phyloP scores from a whole-genome alignment of 2,888 invertebrate species.

The Catocala fraxini region DNA sequence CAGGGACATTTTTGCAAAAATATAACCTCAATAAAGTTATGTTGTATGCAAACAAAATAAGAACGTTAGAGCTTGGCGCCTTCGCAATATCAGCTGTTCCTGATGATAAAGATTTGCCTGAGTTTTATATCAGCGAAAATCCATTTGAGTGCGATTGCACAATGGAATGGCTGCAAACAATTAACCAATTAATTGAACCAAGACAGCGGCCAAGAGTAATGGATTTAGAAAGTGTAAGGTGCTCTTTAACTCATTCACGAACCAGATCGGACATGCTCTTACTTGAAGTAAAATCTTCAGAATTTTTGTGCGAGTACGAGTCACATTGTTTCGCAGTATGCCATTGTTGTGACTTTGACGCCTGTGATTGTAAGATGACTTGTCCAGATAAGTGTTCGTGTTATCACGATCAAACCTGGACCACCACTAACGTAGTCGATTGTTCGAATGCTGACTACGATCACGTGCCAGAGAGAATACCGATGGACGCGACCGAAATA shows the following conservation, averaged over 20 bases:
- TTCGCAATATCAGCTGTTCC: slow-evolving; percentile 90
- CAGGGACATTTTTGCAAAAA: slow-evolving; percentile 91
- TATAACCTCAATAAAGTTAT: slow-evolving; percentile 92
- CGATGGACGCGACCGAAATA: slow-evolving; percentile 96
- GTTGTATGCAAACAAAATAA: slow-evolving; percentile 91
- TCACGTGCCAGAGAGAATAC: slow-evolving; percentile 92
- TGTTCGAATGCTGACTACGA: slow-evolving; percentile 92
- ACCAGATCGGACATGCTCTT: slow-evolving; percentile 89
- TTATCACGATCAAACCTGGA: slow-evolving; percentile 95
- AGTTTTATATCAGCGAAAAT: slow-evolving; percentile 94
- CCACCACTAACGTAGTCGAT: slow-evolving; percentile 93
- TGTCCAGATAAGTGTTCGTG: slow-evolving; percentile 95
- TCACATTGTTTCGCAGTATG: slow-evolving; percentile 95
- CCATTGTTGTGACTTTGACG: slow-evolving; percentile 96
- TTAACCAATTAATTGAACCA: slow-evolving; percentile 91
- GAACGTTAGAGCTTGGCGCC: slow-evolving; percentile 91
- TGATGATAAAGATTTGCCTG: slow-evolving; percentile 90
- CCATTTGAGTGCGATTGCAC: slow-evolving; percentile 95
- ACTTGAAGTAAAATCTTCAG: slow-evolving; percentile 90
- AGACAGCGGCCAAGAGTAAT: slow-evolving; percentile 93
- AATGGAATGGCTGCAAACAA: slow-evolving; percentile 95
- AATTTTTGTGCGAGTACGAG: slow-evolving; percentile 94
- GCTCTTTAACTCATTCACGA: slow-evolving; percentile 91
- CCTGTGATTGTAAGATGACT: slow-evolving; percentile 97
- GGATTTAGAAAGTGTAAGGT: slow-evolving; percentile 93